Percentiles rank a stretch among this genome's conserved stretches.
phyloP scores from a whole-genome alignment of 1,140 invertebrate species.

The Palaemon carinicauda region DNA sequence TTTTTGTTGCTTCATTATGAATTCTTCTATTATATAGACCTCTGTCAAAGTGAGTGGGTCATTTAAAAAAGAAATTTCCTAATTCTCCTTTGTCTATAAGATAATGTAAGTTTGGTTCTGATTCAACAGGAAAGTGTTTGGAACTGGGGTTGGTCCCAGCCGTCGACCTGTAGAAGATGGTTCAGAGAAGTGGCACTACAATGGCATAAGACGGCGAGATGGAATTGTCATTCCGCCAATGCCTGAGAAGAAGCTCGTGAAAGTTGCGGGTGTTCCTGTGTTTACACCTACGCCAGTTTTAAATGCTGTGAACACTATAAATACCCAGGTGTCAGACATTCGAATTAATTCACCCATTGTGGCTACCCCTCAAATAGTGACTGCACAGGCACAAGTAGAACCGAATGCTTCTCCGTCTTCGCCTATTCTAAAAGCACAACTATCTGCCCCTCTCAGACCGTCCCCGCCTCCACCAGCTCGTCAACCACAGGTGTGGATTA shows the following conservation, averaged over 20 bases:
- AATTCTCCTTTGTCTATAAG: background rate
- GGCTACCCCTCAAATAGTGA: constrained; percentile 17
- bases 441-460: constrained; percentile 75
- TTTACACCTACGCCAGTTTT: constrained; percentile 46
- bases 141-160: constrained; percentile 58
- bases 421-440: constrained; percentile 80
- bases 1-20: too few relatives aligned
- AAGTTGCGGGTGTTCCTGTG: constrained; percentile 14
- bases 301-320: constrained; percentile 25
- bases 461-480: constrained; percentile 42
- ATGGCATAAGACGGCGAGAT: constrained; percentile 51
- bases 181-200: constrained; percentile 58
- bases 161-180: constrained; percentile 53
- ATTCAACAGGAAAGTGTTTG: constrained; percentile 54
- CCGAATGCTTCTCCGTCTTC: constrained; percentile 63
- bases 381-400: constrained; percentile 22
- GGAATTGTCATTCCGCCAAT: constrained; percentile 39
- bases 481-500: constrained; percentile 30
- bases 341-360: constrained; percentile 14
- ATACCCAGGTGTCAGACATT: background rate
- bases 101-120: background rate
- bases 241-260: constrained; percentile 37
- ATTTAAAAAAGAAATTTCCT: background rate
- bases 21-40: too few relatives aligned
- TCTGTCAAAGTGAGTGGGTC: background rate